Evolutionary conservation across 2,888 invertebrate genomes (phyloP), one percentile per base, ranked within the genome.

Genomic region (Ypsolopha scabrella): DNA sequence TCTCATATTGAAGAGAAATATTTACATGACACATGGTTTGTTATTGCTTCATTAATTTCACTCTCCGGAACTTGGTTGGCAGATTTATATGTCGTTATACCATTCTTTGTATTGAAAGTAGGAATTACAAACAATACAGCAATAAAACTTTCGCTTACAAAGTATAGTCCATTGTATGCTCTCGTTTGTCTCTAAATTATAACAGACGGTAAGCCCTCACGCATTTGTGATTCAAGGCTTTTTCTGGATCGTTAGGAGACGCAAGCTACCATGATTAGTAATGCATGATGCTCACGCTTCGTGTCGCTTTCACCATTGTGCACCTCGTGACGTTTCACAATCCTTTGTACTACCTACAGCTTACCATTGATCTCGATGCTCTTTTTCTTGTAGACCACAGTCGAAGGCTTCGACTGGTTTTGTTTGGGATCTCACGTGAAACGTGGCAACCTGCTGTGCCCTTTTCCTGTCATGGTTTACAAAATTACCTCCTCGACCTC

Each of bases 241-340:
- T 51, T 44, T 51, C 45, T 24, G 46, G 43, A 52, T 52, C 51
- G 65, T 65, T 66, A 65, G 60, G 62, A 68, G 69, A 63, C 43
- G 65, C 65, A 65, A 50, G 49, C 52, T 45, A 62, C 68, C 63
- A 65, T 71, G 69, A 74, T 76, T 75, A 75, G 76, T 77, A 72
- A 77, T 74, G 74, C 75, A 78, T 72, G 74, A 69, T 73, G 74
- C 68, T 68, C 71, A 68, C 71, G 72, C 71, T 69, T 72, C 70
- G 66, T 65, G 67, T 69, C 65, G 73, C 79, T 79, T 78, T 82
- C 79, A 75, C 79, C 69, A 77, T 80, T 80, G 77, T 81, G 65
- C 62, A 63, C 63, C 62, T 68, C 73, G 71, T 78, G 77, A 79
- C 72, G 72, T 75, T 79, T 78, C 75, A 75, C 75, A 75, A 77